A percentile compares a stretch with the other conserved stretches of the same genome.
phyloP scores from a whole-genome alignment of 53 echinoderm and acorn worm species.

The Mesocentrotus franciscanus region DNA sequence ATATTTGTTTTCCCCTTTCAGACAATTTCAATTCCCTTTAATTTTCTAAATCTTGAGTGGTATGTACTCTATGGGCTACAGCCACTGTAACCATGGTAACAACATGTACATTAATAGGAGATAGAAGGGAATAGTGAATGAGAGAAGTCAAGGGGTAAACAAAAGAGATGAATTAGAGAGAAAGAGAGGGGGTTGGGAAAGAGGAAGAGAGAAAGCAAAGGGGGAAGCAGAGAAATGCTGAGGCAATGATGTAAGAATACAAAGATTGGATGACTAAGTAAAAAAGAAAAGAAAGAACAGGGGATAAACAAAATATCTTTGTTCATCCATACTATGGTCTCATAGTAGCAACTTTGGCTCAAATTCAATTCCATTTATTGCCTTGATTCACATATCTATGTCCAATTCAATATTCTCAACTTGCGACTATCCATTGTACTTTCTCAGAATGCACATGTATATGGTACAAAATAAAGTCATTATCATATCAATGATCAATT shows the following conservation, averaged over 20 bases:
- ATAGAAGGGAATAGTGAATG: not conserved
- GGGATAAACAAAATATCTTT: no score
- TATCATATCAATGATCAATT: not conserved
- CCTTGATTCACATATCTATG: no score
- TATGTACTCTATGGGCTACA: not conserved
- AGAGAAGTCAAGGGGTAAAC: not conserved
- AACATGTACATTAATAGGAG: not conserved
- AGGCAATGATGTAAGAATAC: no score
- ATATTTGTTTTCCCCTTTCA: not conserved
- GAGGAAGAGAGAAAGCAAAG: not conserved
- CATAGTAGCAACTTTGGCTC: no score
- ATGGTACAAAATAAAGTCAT: not conserved
- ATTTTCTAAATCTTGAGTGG: not conserved
- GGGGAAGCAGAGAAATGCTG: no score
- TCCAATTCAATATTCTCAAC: no score
- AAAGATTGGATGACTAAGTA: no score
- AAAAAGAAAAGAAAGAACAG: no score
- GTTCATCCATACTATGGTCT: no score
- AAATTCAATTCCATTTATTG: no score
- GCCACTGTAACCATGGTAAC: not conserved
- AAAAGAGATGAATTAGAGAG: not conserved
- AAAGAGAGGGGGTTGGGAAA: not conserved
- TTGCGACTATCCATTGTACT: no score
- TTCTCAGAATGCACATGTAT: no score
- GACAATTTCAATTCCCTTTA: not conserved